A percentile compares a stretch with the other conserved stretches of the same genome.
These are phyloP conservation scores for Piaya cayana DNA, from an alignment of 2,113 vertebrate species.

Conservation along the genomic window DNA sequence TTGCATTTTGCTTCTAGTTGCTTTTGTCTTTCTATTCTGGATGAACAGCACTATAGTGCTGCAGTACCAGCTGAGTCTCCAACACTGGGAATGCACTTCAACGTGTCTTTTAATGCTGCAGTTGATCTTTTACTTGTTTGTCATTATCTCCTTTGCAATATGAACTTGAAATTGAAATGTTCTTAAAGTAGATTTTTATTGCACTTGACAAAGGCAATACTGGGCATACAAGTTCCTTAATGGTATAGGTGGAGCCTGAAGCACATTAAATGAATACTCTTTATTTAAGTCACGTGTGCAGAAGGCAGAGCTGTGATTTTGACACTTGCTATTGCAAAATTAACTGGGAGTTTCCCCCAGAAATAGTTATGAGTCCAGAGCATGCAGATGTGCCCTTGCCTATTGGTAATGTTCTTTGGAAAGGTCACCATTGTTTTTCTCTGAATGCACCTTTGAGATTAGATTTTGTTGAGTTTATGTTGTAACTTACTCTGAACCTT, in stretches of 20 bases:
- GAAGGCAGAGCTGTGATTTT: neutral
- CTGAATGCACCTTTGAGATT: neutral
- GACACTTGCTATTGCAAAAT: neutral
- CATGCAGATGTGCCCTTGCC: neutral
- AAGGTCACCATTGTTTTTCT: neutral
- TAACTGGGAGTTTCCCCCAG: neutral
- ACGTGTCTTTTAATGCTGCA: neutral
- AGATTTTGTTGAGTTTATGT: neutral
- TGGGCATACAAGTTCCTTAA: neutral
- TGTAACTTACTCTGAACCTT: neutral
- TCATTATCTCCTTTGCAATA: neutral
- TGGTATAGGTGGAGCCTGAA: neutral
- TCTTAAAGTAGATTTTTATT: neutral
- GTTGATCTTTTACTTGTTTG: neutral
- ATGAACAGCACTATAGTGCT: neutral
- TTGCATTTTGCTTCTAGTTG: neutral
- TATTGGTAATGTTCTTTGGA: neutral
- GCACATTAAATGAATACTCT: neutral
- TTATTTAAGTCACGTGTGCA: neutral
- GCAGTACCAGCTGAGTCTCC: neutral
- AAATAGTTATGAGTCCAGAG: neutral
- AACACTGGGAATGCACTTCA: neutral
- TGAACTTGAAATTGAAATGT: neutral
- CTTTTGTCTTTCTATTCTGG: neutral
- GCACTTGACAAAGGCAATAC: neutral